Conservation (phyloP, 2,888 invertebrate species). For the Eurytoma californica region DNA sequence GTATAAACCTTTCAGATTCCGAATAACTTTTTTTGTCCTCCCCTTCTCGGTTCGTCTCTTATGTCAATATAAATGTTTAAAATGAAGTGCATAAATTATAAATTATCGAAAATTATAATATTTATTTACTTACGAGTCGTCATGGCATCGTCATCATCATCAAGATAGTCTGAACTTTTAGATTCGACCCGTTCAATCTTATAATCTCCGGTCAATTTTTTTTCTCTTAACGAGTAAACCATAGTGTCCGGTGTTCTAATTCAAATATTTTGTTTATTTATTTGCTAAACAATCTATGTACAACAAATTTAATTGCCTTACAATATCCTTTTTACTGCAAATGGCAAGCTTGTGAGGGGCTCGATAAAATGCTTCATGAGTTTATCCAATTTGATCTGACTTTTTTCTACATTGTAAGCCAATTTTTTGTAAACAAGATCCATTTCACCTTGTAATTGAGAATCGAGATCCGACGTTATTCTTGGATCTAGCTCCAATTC, state of each 20-base stretch:
- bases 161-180: conserved; percentile 7
- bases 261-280: conserved; percentile 4
- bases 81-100: no score
- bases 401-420: conserved; percentile 84
- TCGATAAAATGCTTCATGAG: conserved; percentile 82
- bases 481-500: conserved; percentile 83
- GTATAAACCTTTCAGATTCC: no score
- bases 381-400: conserved; percentile 80
- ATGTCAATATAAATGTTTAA: no score
- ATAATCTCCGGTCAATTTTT: conserved; percentile 79
- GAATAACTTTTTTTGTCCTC: no score
- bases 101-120: no score
- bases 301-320: conserved; percentile 57
- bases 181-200: conserved; percentile 71
- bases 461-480: conserved; percentile 80
- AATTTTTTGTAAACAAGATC: conserved; percentile 81
- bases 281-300: neutral
- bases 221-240: conserved; percentile 81
- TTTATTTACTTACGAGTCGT: neutral
- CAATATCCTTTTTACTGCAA: conserved; percentile 69
- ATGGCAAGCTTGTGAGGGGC: conserved; percentile 75
- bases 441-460: conserved; percentile 79
- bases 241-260: conserved; percentile 64
- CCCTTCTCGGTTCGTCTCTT: no score
- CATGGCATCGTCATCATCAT: neutral